phyloP scores from a whole-genome alignment of 2,797 vertebrate species.

The Helostoma temminkii region DNA sequence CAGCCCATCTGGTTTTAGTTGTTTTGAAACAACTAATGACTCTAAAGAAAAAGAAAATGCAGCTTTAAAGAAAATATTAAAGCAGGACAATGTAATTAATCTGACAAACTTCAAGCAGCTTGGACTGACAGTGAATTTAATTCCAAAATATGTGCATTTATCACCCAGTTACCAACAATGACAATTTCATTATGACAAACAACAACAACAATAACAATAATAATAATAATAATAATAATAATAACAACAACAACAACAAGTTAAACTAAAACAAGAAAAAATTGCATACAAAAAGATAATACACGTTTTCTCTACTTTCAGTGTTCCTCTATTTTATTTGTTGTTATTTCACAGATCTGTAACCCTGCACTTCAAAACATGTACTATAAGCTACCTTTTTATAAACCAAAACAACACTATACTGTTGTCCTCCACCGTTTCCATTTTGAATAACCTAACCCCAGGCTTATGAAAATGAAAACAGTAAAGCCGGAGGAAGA shows the following conservation, averaged over 20 bases:
- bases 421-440: constrained; percentile 23
- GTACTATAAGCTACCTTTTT: constrained; percentile 18
- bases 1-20: too few species aligned
- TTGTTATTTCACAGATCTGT: constrained; percentile 18
- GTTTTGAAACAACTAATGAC: too few species aligned
- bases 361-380: constrained; percentile 31
- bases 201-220: background rate
- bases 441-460: constrained; percentile 25
- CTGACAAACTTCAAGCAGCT: too few species aligned
- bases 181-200: constrained; percentile 29
- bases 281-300: constrained; percentile 20
- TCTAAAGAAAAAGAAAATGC: too few species aligned
- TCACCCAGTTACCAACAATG: constrained; percentile 29
- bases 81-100: too few species aligned
- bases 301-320: background rate
- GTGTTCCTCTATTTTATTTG: constrained; percentile 24
- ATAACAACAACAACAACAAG: background rate
- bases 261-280: constrained; percentile 13
- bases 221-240: background rate
- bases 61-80: too few species aligned
- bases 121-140: too few species aligned
- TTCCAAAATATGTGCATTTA: constrained; percentile 38
- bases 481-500: constrained; percentile 26
- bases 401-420: constrained; percentile 10
- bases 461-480: constrained; percentile 7